phyloP scores from a whole-genome alignment of 2,888 invertebrate species.

The Acanthosepion lycidas region DNA sequence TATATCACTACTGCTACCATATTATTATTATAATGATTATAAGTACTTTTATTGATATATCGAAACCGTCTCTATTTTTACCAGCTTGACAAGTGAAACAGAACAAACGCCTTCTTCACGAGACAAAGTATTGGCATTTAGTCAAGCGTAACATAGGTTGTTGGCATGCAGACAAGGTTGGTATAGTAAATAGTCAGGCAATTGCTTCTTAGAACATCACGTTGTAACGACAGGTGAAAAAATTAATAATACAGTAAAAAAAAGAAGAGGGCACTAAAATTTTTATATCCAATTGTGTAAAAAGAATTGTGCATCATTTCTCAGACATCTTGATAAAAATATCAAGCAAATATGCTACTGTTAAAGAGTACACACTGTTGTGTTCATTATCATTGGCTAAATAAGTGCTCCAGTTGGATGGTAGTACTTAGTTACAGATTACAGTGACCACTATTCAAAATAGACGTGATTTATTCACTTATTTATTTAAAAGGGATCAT shows the following conservation, averaged over 20 bases:
- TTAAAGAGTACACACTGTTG: background rate
- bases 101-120: background rate
- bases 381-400: background rate
- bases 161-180: background rate
- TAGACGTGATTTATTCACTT: background rate
- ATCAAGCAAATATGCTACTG: background rate
- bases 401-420: background rate
- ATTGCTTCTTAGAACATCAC: background rate
- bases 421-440: background rate
- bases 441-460: background rate
- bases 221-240: conserved; percentile 15
- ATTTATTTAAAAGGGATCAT: background rate
- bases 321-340: background rate
- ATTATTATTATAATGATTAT: background rate
- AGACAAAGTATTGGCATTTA: background rate
- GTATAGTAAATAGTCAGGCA: background rate
- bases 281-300: too few species aligned
- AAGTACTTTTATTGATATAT: background rate
- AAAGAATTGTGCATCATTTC: background rate
- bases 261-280: background rate
- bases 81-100: background rate
- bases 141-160: background rate
- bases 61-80: background rate
- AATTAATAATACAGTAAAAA: background rate
- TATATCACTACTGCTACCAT: too few species aligned